Evolutionary conservation across 2,888 invertebrate genomes (phyloP).

Genomic region (Lasioglossum leucozonium): DNA sequence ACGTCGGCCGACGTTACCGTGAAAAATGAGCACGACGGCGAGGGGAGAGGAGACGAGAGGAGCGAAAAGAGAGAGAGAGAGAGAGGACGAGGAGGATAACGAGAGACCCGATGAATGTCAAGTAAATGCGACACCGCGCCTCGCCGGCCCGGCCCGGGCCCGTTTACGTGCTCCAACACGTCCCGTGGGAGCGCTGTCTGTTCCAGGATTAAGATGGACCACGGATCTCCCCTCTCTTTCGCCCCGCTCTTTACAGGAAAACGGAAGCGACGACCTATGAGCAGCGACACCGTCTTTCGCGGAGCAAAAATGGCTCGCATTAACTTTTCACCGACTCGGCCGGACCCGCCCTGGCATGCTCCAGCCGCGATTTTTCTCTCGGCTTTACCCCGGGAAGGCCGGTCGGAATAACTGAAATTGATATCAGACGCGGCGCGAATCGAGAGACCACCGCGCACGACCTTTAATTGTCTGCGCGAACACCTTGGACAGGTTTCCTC

Average conservation of each 20-base stretch:
- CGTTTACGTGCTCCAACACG: constrained; percentile 41
- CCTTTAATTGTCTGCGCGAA: neutral
- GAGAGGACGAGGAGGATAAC: constrained; percentile 41
- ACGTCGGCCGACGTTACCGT: constrained; percentile 60
- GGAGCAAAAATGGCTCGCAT: neutral
- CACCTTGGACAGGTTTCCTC: too few relatives aligned
- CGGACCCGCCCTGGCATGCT: neutral
- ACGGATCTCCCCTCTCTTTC: neutral
- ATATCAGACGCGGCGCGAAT: neutral
- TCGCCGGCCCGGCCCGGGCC: too few relatives aligned
- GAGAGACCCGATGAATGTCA: constrained; percentile 66
- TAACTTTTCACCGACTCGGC: constrained; percentile 9
- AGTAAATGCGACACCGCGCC: constrained; percentile 62
- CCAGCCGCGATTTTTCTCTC: neutral
- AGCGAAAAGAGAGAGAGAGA: neutral
- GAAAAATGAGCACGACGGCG: constrained; percentile 59
- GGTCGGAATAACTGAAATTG: neutral
- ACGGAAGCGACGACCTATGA: neutral
- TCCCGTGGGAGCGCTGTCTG: constrained; percentile 48
- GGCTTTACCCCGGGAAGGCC: neutral
- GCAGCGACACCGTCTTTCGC: neutral
- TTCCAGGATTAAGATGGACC: constrained; percentile 22
- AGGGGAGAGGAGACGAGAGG: neutral
- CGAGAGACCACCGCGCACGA: neutral
- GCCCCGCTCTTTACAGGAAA: neutral